phyloP scores from a whole-genome alignment of 2,113 vertebrate species.

The Siniperca knerii region DNA sequence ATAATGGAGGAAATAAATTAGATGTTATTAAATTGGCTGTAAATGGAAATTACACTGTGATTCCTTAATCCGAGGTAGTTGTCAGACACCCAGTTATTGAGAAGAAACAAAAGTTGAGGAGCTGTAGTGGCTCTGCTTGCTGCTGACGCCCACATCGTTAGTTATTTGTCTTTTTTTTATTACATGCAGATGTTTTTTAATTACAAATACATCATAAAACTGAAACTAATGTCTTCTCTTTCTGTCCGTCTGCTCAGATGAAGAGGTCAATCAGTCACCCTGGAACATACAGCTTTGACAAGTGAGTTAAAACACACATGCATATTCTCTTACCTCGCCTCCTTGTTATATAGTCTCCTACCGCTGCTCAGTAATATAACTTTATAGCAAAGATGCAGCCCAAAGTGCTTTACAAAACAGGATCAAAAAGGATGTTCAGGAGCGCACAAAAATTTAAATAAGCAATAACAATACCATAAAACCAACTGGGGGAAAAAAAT shows the following conservation, averaged over 20 bases:
- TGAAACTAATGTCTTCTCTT: neutral
- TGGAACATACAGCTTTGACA: conserved; percentile 76
- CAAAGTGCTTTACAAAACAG: neutral
- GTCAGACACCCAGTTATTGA: too few species aligned
- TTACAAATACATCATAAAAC: neutral
- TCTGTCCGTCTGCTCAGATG: conserved; percentile 57
- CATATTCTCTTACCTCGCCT: neutral
- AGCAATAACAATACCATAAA: neutral
- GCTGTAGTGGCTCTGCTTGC: neutral
- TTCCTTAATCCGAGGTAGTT: too few species aligned
- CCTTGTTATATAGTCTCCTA: neutral
- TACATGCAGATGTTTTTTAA: neutral
- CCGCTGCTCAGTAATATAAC: neutral
- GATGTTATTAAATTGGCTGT: neutral
- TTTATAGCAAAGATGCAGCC: neutral
- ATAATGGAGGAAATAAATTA: neutral
- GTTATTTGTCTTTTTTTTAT: neutral
- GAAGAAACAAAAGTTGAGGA: too few species aligned
- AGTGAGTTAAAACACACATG: conserved; percentile 46
- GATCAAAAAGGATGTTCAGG: neutral
- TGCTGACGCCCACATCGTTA: neutral
- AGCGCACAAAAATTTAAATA: too few species aligned
- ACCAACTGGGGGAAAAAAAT: too few species aligned
- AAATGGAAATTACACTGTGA: too few species aligned
- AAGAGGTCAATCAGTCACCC: conserved; percentile 79